A percentile compares a stretch with the other conserved stretches of the same genome.
phyloP scores from a whole-genome alignment of 2,113 vertebrate genomes.

The Phaethon lepturus region DNA sequence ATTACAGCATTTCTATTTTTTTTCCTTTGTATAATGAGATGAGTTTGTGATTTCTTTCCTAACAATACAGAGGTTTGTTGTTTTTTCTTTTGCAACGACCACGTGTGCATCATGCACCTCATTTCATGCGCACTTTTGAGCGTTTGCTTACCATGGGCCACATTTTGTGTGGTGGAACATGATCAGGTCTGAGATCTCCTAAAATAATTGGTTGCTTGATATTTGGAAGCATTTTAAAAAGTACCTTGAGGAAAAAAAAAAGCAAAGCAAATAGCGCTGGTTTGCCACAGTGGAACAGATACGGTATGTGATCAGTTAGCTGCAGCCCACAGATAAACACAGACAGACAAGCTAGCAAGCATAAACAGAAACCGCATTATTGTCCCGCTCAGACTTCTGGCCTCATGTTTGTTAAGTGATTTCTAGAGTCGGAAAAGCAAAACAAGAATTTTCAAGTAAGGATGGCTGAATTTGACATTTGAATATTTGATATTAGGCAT shows the following conservation, averaged over 20 bases:
- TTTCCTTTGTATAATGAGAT: neutral
- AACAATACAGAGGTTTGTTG: neutral
- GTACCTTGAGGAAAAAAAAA: conserved; percentile 79
- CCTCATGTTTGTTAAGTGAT: conserved; percentile 74
- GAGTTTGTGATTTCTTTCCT: neutral
- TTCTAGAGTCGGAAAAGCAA: conserved; percentile 61
- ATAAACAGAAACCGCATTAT: conserved; percentile 79
- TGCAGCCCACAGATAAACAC: conserved; percentile 85
- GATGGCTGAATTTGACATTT: conserved; percentile 53
- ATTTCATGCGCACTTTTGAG: neutral
- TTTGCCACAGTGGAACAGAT: conserved; percentile 87
- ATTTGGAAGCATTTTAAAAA: conserved; percentile 86
- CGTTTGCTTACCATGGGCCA: neutral
- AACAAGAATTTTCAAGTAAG: conserved; percentile 63
- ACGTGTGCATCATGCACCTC: neutral
- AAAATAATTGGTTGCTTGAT: conserved; percentile 62
- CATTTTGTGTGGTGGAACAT: neutral
- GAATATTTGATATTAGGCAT: conserved; percentile 18
- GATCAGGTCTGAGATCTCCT: conserved; percentile 18
- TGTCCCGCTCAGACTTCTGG: conserved; percentile 78
- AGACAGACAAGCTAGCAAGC: conserved; percentile 73
- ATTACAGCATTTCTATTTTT: neutral
- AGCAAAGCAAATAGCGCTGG: conserved; percentile 76
- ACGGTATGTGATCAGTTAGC: conserved; percentile 88
- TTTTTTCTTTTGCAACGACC: neutral